Evolutionary conservation across 2,888 invertebrate species (phyloP).

Genomic region (Norana najaformis): DNA sequence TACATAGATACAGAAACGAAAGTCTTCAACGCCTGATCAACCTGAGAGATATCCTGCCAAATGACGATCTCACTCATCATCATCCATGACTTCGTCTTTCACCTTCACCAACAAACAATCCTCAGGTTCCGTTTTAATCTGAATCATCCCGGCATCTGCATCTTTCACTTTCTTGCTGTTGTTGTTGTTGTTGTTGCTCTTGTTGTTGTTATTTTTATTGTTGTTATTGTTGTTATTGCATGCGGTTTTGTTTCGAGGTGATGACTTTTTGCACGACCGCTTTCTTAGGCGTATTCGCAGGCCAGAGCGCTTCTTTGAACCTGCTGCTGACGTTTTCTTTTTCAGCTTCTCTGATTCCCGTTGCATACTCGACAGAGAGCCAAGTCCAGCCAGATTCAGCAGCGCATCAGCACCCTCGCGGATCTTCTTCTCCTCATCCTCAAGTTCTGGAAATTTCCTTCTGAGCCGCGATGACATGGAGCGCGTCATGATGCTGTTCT

Average conservation of each 20-base stretch:
- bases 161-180: not conserved
- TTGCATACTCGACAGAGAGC: slow-evolving; percentile 35
- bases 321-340: not conserved
- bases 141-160: not conserved
- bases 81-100: slow-evolving; percentile 15
- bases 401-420: slow-evolving; percentile 80
- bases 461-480: slow-evolving; percentile 5
- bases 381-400: slow-evolving; percentile 74
- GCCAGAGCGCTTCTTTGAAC: not conserved
- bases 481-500: slow-evolving; percentile 9
- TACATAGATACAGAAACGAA: not conserved
- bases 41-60: not conserved
- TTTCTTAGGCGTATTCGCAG: slow-evolving; percentile 15
- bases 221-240: slow-evolving; percentile 25
- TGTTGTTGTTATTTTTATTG: slow-evolving; percentile 18
- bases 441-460: slow-evolving; percentile 19
- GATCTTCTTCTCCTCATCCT: slow-evolving; percentile 67
- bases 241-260: not conserved
- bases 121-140: not conserved
- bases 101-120: slow-evolving; percentile 14
- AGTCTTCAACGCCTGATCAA: not conserved
- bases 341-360: not conserved
- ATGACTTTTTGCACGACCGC: slow-evolving; percentile 8
- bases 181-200: not conserved
- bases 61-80: not conserved